These are phyloP conservation scores for Gastrophysa polygoni DNA, from an alignment of 2,888 invertebrate genomes.

Conservation along the genomic window DNA sequence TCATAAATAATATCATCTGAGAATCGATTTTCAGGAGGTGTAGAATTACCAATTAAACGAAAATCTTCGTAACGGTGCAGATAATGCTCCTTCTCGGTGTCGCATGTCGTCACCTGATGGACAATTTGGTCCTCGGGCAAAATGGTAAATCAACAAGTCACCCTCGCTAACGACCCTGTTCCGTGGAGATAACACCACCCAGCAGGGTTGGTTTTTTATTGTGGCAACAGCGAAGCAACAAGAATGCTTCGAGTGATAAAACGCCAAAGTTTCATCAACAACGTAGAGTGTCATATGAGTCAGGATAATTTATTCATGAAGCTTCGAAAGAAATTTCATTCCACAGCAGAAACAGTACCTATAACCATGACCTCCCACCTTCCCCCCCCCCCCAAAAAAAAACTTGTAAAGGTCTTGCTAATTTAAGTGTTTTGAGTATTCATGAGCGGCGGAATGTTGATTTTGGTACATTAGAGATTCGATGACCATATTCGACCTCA, in stretches of 20 bases:
- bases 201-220: neutral
- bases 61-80: constrained; percentile 35
- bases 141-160: constrained; percentile 10
- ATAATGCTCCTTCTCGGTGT: constrained; percentile 36
- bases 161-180: constrained; percentile 1
- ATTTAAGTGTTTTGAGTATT: too few relatives aligned
- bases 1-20: constrained; percentile 32
- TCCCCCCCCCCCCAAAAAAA: too few relatives aligned
- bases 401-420: too few relatives aligned
- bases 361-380: too few relatives aligned
- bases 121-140: constrained; percentile 13
- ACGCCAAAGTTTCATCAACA: too few relatives aligned
- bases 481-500: too few relatives aligned
- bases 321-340: too few relatives aligned
- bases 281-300: too few relatives aligned
- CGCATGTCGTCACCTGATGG: constrained; percentile 36
- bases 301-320: too few relatives aligned
- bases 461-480: too few relatives aligned
- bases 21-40: constrained; percentile 29
- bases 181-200: neutral
- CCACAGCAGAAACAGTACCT: too few relatives aligned
- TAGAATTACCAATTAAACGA: constrained; percentile 39
- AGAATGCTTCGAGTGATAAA: neutral
- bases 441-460: too few relatives aligned
- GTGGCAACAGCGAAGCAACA: neutral